Conservation (phyloP, 2,113 vertebrate genomes). For the Fulmarus glacialis region DNA sequence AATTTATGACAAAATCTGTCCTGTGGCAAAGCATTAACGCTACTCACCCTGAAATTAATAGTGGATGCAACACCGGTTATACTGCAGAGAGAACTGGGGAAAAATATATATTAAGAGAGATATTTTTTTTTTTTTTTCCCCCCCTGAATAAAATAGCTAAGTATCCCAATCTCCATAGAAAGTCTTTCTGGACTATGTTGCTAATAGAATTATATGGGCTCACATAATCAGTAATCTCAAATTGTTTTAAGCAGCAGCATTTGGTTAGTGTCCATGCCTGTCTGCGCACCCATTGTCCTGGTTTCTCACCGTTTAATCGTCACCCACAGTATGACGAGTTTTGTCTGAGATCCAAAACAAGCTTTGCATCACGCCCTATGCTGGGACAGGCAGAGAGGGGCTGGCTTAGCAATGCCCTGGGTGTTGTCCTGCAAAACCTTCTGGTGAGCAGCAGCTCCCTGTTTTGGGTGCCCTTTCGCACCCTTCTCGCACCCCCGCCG, state of each 20-base stretch:
- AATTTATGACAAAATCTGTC: not conserved
- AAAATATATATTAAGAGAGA: not conserved
- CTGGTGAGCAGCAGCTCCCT: not conserved
- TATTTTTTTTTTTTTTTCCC: not conserved
- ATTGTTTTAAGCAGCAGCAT: not conserved
- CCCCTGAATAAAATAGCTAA: not conserved
- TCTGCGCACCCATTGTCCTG: rapidly evolving
- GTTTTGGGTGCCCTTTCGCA: not conserved
- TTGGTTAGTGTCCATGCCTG: not conserved
- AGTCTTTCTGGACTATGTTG: not conserved
- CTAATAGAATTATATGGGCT: not conserved
- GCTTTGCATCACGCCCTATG: rapidly evolving
- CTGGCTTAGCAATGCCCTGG: not conserved
- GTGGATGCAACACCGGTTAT: not conserved
- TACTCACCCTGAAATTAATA: not conserved
- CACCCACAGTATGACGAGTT: rapidly evolving
- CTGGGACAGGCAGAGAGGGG: not conserved
- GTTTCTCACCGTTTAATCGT: not conserved
- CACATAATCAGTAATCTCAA: not conserved
- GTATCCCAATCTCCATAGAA: not conserved
- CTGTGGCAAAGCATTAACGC: not conserved
- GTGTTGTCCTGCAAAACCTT: not conserved
- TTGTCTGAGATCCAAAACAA: not conserved
- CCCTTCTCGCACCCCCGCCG: rapidly evolving
- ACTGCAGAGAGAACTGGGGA: not conserved